Base-by-base conservation (phyloP, 2,113 vertebrate genomes). In the Bufo bufo region DNA sequence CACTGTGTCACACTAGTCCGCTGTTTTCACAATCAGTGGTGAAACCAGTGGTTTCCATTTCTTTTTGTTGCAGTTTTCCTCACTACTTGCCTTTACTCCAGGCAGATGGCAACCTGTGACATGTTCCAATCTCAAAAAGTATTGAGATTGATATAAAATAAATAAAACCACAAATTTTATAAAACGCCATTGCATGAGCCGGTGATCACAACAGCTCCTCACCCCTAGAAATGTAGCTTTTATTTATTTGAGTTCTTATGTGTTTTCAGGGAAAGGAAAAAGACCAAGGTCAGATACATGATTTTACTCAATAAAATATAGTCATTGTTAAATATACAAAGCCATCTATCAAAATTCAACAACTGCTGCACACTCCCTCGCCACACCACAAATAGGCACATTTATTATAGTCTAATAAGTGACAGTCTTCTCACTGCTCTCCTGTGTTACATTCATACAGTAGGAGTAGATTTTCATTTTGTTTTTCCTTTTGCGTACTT, bases 341-440 rank as follows among this genome's bases (percentile, higher is more conserved):
- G 83, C 50, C 66, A 85, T 85, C 74, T 85, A 85, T 85, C 83
- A 85, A 72, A 74, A 43, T 74, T 58, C 83, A 72, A 72, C 66
- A 72, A 58, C 20, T 85, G 66, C 83, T 19, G 83, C 50, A 74
- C 50, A 74, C 52, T 43, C 49, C 82, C 45, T 83, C 19, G 63
- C 19, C 45, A 82, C 43, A 20, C 17, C 61, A 33, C 81, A 83
- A 83, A 83, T 69, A 52, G 81, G 61, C 61, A 56, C 83, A 85
- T 58, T 85, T 74, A 74, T 85, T 83, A 83, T 83, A 83, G 59
- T 20, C 49, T 65, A 43, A 20, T 12, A 84, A 54, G 65, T 56
- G 63, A 52, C 50, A 56, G 66, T 58, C n/a, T 58, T 17, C 71
- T 56, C 23, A 4, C 23, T 56, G 9, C 49, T n/a, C 47, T 13